Evolutionary conservation across 2,797 vertebrate genomes (phyloP).

Genomic region (Pteronotus mesoamericanus): DNA sequence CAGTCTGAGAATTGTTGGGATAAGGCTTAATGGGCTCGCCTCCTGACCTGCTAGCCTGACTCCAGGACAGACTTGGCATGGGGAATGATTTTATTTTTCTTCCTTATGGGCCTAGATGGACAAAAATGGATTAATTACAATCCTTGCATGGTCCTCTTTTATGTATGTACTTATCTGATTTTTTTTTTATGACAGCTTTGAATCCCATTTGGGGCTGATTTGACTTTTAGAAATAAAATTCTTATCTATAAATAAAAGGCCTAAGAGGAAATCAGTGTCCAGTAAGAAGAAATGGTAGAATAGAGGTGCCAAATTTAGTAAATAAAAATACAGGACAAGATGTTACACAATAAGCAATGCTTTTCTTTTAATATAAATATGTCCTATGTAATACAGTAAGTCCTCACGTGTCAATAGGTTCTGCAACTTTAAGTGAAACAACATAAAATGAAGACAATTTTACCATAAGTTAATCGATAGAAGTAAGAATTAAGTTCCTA

Average conservation of each 20-base stretch:
- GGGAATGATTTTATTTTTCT: not conserved
- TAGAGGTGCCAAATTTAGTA: not conserved
- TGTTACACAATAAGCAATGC: not conserved
- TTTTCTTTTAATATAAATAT: not conserved
- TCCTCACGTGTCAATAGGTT: not conserved
- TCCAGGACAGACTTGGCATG: not conserved
- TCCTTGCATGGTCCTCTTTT: not conserved
- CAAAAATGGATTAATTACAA: not conserved
- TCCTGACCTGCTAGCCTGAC: not conserved
- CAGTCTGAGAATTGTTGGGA: no score
- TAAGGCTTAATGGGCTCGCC: no score
- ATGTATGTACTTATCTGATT: not conserved
- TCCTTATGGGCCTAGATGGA: not conserved
- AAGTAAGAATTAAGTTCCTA: not conserved
- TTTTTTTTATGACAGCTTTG: not conserved
- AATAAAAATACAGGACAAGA: not conserved
- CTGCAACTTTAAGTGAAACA: not conserved
- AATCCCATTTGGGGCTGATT: not conserved
- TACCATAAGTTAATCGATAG: not conserved
- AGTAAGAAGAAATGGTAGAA: not conserved
- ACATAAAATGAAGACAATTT: not conserved
- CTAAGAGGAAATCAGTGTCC: not conserved
- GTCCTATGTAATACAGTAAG: not conserved
- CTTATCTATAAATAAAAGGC: not conserved
- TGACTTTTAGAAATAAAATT: conserved; percentile 27